phyloP scores from a whole-genome alignment of 1,140 invertebrate genomes.

The Anastrepha obliqua region DNA sequence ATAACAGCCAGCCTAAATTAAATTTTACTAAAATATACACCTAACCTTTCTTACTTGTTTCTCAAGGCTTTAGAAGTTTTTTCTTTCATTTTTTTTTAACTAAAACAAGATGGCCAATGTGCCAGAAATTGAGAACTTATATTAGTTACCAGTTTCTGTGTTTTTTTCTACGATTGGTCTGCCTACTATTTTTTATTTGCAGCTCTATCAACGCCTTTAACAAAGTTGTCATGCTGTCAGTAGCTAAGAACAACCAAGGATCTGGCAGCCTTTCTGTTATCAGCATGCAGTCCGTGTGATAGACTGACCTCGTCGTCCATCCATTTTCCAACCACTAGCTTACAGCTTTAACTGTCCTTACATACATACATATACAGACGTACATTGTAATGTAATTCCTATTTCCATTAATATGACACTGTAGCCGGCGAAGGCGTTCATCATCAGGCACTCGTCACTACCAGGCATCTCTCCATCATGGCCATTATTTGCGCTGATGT shows the following conservation, averaged over 20 bases:
- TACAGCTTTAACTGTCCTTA: background rate
- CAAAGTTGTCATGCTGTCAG: background rate
- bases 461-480: constrained; percentile 21
- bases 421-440: background rate
- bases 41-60: too few species aligned
- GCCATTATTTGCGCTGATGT: constrained; percentile 43
- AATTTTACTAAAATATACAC: too few species aligned
- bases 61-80: background rate
- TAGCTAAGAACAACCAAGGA: background rate
- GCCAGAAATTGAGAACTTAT: background rate
- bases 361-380: background rate
- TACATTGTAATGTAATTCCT: background rate
- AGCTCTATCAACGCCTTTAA: background rate
- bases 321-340: background rate
- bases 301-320: background rate
- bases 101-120: background rate
- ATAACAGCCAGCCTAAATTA: too few species aligned
- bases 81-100: background rate
- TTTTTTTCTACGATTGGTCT: background rate
- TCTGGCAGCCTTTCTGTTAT: background rate
- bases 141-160: background rate
- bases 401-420: background rate
- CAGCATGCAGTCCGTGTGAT: constrained; percentile 5
- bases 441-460: constrained; percentile 18
- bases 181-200: constrained; percentile 10